Base-by-base conservation (phyloP, 2,888 invertebrate species). In the Philopedon plagiatum region DNA sequence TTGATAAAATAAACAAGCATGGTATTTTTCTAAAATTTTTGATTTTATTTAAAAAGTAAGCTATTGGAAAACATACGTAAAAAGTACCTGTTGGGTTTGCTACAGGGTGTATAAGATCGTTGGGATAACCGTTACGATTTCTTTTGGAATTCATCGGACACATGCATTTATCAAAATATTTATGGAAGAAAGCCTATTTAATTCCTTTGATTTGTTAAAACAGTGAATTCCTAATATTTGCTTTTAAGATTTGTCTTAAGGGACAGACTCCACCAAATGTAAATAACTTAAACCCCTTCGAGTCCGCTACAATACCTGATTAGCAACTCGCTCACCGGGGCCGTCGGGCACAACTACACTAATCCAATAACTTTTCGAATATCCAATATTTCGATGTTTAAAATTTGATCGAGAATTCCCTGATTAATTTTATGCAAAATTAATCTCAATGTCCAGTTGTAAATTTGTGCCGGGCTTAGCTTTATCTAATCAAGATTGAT, bases 371-470 rank as follows among this genome's bases (percentile, higher is more conserved):
- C 7, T 26, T 51, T 51, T 5, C n/a, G 13, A 7, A 26, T n/a
- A 51, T 26, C 19, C 26, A 9, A 51, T 51, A 51, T 51, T 51
- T 26, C 26, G 26, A 8, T 51, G 49, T 51, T 51, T 51, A 51
- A 51, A 51, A 51, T 51, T 51, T 51, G 26, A 51, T 51, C 26
- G 13, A 26, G 26, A 51, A 51, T 13, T 51, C 26, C 23, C 49
- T 5, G 26, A 51, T 51, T 51, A 51, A 51, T 51, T 26, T 51
- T 51, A 26, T 51, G 23, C 49, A 51, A 51, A 51, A 51, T 51
- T 51, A 51, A 26, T 26, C 49, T 13, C n/a, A 18, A 51, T 51
- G 49, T 51, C 49, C 49, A 51, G 26, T 21, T 26, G 49, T 13
- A 26, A 51, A 51, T 51, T 51, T 51, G 26, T 26, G 21, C 18